Percentiles rank a stretch among this genome's conserved stretches.
phyloP scores from a whole-genome alignment of 2,888 invertebrate species.

The Euclidia mi region DNA sequence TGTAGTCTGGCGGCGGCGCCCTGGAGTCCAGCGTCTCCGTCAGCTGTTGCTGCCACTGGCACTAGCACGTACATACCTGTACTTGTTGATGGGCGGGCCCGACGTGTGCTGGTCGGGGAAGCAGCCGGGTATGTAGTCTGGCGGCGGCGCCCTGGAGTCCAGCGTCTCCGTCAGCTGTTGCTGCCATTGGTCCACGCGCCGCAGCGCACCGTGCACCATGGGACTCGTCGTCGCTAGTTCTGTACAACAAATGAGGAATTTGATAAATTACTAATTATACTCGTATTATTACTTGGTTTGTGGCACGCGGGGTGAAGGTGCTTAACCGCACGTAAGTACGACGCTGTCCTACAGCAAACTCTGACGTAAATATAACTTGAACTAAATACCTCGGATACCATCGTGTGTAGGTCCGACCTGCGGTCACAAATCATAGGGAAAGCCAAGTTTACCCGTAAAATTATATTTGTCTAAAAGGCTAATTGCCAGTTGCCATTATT shows the following conservation, averaged over 20 bases:
- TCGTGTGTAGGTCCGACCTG: no score
- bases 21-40: conserved; percentile 94
- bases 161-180: conserved; percentile 94
- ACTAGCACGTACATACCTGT: conserved; percentile 91
- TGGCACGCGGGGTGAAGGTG: no score
- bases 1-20: conserved; percentile 95
- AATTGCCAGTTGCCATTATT: no score
- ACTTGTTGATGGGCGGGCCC: conserved; percentile 97
- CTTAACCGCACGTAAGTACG: no score
- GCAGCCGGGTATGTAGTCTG: conserved; percentile 97
- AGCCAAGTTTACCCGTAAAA: no score
- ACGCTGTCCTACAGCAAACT: no score
- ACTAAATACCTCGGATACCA: no score
- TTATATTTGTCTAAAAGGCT: no score
- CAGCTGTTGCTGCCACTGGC: conserved; percentile 96
- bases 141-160: conserved; percentile 94
- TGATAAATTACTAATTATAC: no score
- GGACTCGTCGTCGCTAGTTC: conserved; percentile 98
- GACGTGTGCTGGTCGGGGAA: conserved; percentile 93
- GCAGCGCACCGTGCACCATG: conserved; percentile 96
- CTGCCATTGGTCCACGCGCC: conserved; percentile 97
- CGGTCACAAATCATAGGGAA: no score
- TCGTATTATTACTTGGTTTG: no score
- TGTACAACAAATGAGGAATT: conserved; percentile 67
- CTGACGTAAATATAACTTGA: no score